Percentiles rank a stretch among this genome's conserved stretches.
These are phyloP conservation scores for Toxonevra muliebris DNA, from an alignment of 2,888 invertebrate genomes.

Conservation along the genomic window DNA sequence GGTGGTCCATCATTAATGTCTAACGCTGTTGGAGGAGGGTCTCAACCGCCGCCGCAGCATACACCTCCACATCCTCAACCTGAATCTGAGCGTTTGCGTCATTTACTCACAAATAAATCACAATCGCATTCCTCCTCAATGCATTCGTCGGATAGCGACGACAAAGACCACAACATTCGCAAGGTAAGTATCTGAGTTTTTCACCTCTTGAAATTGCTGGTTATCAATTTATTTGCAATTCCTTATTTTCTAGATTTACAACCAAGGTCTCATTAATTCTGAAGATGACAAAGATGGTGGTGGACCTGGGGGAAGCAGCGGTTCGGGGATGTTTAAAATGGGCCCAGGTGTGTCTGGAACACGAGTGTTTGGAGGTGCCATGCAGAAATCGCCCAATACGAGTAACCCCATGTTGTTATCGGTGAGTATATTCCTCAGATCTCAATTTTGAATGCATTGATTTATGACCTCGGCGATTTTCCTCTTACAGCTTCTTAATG, in stretches of 20 bases:
- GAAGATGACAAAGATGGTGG: slow-evolving; percentile 63
- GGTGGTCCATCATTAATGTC: slow-evolving; percentile 42
- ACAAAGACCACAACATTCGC: slow-evolving; percentile 52
- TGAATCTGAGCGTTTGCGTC: slow-evolving; percentile 67
- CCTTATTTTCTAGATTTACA: slow-evolving; percentile 49
- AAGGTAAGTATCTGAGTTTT: slow-evolving; percentile 41
- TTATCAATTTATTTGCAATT: slow-evolving; percentile 8
- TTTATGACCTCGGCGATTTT: slow-evolving; percentile 9
- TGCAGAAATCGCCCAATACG: slow-evolving; percentile 58
- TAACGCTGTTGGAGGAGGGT: slow-evolving; percentile 30
- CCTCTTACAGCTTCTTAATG: slow-evolving; percentile 76
- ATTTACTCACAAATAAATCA: slow-evolving; percentile 65
- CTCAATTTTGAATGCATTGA: slow-evolving; percentile 1
- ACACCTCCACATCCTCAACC: slow-evolving; percentile 44
- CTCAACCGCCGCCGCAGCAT: slow-evolving; percentile 44
- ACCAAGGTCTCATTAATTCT: slow-evolving; percentile 51
- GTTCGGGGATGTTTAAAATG: slow-evolving; percentile 48
- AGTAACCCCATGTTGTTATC: slow-evolving; percentile 74
- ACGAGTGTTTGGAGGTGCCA: slow-evolving; percentile 40
- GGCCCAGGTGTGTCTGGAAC: slow-evolving; percentile 38
- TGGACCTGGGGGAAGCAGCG: slow-evolving; percentile 29
- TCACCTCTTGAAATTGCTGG: neutral
- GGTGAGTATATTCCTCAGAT: slow-evolving; percentile 64
- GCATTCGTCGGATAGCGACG: slow-evolving; percentile 51
- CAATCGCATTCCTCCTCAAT: slow-evolving; percentile 48